Evolutionary conservation across 2,888 invertebrate genomes (phyloP).

Genomic region (Eilema caniola): DNA sequence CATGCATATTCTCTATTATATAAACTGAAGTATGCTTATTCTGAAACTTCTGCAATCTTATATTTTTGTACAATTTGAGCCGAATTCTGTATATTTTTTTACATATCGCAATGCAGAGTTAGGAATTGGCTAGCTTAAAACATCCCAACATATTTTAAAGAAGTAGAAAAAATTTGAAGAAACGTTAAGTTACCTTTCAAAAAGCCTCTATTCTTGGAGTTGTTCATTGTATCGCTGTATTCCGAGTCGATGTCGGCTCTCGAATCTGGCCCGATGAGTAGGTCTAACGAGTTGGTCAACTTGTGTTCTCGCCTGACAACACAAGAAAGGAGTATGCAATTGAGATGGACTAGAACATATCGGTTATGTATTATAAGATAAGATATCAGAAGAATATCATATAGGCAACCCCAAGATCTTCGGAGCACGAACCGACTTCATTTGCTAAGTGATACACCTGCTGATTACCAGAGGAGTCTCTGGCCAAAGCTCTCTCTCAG

Average conservation of each 20-base stretch:
- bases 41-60: no score
- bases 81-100: no score
- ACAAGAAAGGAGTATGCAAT: not conserved
- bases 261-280: slow-evolving; percentile 83
- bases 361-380: not conserved
- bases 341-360: not conserved
- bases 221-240: slow-evolving; percentile 82
- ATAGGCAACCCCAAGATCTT: no score
- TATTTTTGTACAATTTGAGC: no score
- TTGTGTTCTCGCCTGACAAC: slow-evolving; percentile 78
- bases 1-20: no score
- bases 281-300: slow-evolving; percentile 80
- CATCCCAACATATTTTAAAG: no score
- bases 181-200: slow-evolving; percentile 71
- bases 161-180: no score
- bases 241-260: slow-evolving; percentile 82
- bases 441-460: not conserved
- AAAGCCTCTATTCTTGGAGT: slow-evolving; percentile 82
- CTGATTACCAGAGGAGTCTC: not conserved
- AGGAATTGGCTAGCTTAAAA: no score
- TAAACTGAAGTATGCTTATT: no score
- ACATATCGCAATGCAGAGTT: no score
- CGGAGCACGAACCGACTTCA: not conserved
- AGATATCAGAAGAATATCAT: no score
- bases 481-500: no score